Percentiles rank a stretch among this genome's conserved stretches.
phyloP scores from a whole-genome alignment of 2,797 vertebrate species.

The Atherinosoma microstoma region DNA sequence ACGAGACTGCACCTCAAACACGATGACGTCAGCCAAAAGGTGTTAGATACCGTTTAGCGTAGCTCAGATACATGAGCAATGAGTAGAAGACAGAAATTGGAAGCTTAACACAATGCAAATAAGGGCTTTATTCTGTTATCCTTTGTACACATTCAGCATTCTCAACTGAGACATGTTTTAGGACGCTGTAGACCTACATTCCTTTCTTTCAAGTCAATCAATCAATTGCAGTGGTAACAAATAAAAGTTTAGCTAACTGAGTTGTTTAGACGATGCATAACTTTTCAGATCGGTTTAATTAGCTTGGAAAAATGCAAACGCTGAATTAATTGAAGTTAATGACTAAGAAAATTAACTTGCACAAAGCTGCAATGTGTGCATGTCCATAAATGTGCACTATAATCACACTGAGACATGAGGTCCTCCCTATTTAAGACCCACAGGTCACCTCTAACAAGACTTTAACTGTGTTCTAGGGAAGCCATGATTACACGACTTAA shows the following conservation, averaged over 20 bases:
- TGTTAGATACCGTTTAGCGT: neutral
- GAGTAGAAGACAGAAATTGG: neutral
- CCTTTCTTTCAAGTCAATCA: constrained; percentile 34
- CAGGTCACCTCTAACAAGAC: constrained; percentile 34
- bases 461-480: constrained; percentile 1
- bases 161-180: constrained; percentile 2
- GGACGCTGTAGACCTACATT: constrained; percentile 5
- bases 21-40: constrained; percentile 18
- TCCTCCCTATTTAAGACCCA: constrained; percentile 32
- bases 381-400: neutral
- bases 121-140: constrained; percentile 20
- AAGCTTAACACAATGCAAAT: constrained; percentile 13
- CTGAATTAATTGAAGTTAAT: constrained; percentile 39
- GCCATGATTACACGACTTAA: neutral
- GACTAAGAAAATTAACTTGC: constrained; percentile 18
- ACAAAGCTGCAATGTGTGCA: neutral
- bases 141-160: constrained; percentile 16
- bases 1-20: constrained; percentile 15
- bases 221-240: neutral
- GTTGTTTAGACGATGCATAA: constrained; percentile 43
- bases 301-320: constrained; percentile 29
- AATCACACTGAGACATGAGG: constrained; percentile 23
- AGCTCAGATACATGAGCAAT: neutral
- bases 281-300: constrained; percentile 41
- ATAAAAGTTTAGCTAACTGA: constrained; percentile 7